Base-by-base conservation (phyloP, 2,888 invertebrate species). In the Drosophila austrosaltans region DNA sequence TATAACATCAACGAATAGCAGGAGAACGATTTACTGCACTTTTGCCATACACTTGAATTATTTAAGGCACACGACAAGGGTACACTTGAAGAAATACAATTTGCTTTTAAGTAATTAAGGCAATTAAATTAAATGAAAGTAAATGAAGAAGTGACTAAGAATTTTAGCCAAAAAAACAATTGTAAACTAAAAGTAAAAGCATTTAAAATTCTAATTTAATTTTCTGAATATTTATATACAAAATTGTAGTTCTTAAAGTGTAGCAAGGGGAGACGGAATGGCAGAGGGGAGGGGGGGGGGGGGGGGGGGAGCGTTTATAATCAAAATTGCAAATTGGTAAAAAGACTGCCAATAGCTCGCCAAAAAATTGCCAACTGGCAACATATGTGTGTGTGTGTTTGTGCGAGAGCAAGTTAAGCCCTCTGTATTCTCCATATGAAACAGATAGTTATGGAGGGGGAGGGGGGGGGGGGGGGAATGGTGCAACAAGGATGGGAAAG, bases 311-410 rank as follows among this genome's bases (percentile, higher is more conserved):
- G 81, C 82, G 72, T 76, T 72, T 63, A 79, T 81, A 89, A 90
- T 89, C 79, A 77, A 76, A 77, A 78, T 79, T 79, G 81, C 86
- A 85, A 80, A 81, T 83, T 82, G 79, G 73, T 77, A 69, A 72
- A 78, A 73, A 68, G 75, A 69, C 82, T 79, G 75, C 68, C 88
- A 77, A 82, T 81, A 86, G 85, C 72, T 71, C 68, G 72, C 73
- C 72, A 66, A 73, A 73, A 73, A 40, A 8, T 32, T 36, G 36
- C 8, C 36, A 36, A 36, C 48, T 75, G 73, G 63, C 80, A 86
- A 72, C 78, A 82, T 80, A 78, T 82, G 83, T 79, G 69, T 0
- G 16, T 16, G 16, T 65, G 83, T 79, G 69, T 16, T 16, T 16
- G 16, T 65, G 36, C 48, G 8, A 59, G 59, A 66, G 70, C 44